phyloP scores from a whole-genome alignment of 2,797 vertebrate genomes.

The Pampus argenteus region DNA sequence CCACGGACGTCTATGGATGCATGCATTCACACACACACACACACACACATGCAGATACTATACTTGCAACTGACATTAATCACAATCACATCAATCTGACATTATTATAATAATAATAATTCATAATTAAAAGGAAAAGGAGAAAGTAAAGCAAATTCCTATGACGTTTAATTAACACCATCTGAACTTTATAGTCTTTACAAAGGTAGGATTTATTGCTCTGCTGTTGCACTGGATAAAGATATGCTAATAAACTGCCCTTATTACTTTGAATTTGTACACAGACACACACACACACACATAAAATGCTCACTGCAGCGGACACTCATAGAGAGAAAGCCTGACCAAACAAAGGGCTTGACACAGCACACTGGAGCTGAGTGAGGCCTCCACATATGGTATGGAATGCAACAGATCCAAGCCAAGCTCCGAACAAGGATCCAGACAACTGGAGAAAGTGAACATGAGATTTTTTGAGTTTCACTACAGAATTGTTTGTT shows the following conservation, averaged over 20 bases:
- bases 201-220: not conserved
- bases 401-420: conserved; percentile 70
- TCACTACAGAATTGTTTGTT: conserved; percentile 56
- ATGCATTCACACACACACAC: conserved; percentile 16
- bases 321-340: conserved; percentile 42
- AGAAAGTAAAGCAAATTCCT: too few relatives aligned
- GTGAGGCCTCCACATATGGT: conserved; percentile 76
- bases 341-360: conserved; percentile 59
- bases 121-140: too few relatives aligned
- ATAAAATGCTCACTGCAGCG: conserved; percentile 23
- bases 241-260: not conserved
- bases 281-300: not conserved
- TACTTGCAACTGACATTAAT: too few relatives aligned
- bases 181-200: not conserved
- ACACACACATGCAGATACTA: conserved; percentile 10
- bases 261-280: conserved; percentile 7
- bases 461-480: conserved; percentile 72
- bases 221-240: not conserved
- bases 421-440: conserved; percentile 63
- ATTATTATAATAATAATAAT: too few relatives aligned
- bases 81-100: too few relatives aligned
- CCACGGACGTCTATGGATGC: not conserved
- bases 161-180: too few relatives aligned
- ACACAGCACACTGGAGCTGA: conserved; percentile 50
- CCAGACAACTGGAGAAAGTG: conserved; percentile 59